These are phyloP conservation scores for Folsomia manolachei DNA, from an alignment of 2,888 invertebrate genomes.

Conservation along the genomic window DNA sequence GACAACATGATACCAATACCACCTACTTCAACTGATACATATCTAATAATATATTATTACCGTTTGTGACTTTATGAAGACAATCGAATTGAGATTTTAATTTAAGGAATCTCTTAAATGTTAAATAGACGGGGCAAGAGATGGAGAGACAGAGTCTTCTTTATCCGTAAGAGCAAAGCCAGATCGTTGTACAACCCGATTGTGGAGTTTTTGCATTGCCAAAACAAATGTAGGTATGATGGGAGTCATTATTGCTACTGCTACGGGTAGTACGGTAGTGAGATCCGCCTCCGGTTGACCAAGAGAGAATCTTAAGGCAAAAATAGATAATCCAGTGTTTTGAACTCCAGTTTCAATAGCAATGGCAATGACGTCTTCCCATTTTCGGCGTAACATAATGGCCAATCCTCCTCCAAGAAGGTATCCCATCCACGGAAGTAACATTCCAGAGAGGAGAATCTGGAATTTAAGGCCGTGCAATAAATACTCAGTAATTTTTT, in stretches of 20 bases:
- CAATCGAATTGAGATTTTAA: too few species aligned
- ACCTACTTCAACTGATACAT: too few species aligned
- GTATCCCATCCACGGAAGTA: constrained; percentile 80
- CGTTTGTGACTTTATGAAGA: too few species aligned
- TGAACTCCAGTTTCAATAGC: constrained; percentile 90
- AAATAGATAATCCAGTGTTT: constrained; percentile 89
- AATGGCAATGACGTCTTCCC: constrained; percentile 75
- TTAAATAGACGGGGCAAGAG: not conserved
- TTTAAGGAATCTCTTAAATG: too few species aligned
- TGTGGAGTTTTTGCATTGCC: constrained; percentile 1
- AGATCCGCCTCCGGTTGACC: constrained; percentile 70
- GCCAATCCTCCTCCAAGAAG: constrained; percentile 66
- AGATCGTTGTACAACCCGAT: not conserved
- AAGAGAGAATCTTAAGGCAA: constrained; percentile 75
- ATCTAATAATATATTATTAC: too few species aligned
- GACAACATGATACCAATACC: too few species aligned
- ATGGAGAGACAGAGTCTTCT: not conserved
- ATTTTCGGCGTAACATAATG: constrained; percentile 62
- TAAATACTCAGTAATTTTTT: too few species aligned
- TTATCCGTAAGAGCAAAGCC: not conserved
- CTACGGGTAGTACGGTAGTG: constrained; percentile 75
- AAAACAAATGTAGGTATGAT: not conserved
- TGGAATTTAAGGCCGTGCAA: too few species aligned
- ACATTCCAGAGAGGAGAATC: constrained; percentile 76
- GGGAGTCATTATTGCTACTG: constrained; percentile 93